phyloP scores from a whole-genome alignment of 2,888 invertebrate genomes.

The Spisula subtruncata region DNA sequence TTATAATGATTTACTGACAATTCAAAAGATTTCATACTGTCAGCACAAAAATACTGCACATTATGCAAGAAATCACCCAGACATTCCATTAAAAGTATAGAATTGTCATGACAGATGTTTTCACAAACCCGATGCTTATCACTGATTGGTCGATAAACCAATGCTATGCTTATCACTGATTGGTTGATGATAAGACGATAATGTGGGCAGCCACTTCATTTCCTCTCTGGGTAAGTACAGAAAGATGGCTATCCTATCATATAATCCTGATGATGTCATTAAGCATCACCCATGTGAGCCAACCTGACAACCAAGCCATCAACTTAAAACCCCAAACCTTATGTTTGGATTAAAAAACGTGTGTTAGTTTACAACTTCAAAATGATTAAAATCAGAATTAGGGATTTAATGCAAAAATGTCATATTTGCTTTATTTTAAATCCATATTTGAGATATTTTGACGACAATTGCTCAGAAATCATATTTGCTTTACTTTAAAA shows the following conservation, averaged over 20 bases:
- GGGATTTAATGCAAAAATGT: too few relatives aligned
- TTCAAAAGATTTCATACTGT: not conserved
- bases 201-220: constrained; percentile 1
- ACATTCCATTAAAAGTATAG: not conserved
- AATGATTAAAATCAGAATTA: too few relatives aligned
- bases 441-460: too few relatives aligned
- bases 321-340: not conserved
- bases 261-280: not conserved
- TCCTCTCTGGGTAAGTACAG: not conserved
- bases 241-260: not conserved
- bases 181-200: not conserved
- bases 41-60: not conserved
- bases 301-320: not conserved
- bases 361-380: too few relatives aligned
- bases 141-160: not conserved
- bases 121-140: not conserved
- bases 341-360: not conserved
- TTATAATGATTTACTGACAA: not conserved
- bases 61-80: not conserved
- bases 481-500: too few relatives aligned
- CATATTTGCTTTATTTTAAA: too few relatives aligned
- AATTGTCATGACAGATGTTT: constrained; percentile 22
- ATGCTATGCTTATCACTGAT: not conserved
- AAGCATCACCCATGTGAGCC: not conserved
- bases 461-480: too few relatives aligned